Percentiles rank a stretch among this genome's conserved stretches.
These are phyloP conservation scores for Sialia sialis DNA, from an alignment of 2,113 vertebrate species.

Conservation along the genomic window DNA sequence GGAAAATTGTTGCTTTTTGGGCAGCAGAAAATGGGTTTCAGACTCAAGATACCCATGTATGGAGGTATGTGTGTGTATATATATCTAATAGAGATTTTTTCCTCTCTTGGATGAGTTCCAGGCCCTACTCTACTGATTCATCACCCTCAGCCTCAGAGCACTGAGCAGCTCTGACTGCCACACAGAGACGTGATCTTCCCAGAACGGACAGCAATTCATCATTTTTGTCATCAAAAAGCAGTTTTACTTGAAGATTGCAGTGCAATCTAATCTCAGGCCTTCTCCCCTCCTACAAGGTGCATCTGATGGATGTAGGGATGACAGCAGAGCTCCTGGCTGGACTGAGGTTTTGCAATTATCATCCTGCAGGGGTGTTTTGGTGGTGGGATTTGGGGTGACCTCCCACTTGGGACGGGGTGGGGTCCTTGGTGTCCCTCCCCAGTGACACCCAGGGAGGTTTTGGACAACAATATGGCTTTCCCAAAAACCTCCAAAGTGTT, in stretches of 20 bases:
- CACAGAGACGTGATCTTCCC: background rate
- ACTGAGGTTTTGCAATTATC: background rate
- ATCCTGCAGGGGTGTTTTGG: background rate
- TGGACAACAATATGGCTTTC: background rate
- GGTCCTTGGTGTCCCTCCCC: background rate
- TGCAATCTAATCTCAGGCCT: background rate
- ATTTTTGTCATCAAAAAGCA: background rate
- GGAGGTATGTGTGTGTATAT: background rate
- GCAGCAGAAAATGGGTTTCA: background rate
- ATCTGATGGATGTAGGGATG: background rate
- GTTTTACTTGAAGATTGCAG: background rate
- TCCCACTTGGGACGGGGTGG: background rate
- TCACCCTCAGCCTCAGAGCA: background rate
- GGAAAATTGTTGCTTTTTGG: background rate
- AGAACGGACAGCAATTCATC: background rate
- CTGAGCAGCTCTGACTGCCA: accelerated
- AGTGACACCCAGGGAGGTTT: background rate
- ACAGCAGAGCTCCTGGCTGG: background rate
- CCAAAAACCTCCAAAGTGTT: background rate
- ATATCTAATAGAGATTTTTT: background rate
- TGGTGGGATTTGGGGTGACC: background rate
- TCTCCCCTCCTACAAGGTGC: background rate
- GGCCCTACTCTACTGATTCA: background rate
- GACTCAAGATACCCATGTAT: background rate
- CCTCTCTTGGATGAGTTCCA: background rate